Conservation (phyloP, 2,888 invertebrate species). For the Sarcophaga caerulescens region DNA sequence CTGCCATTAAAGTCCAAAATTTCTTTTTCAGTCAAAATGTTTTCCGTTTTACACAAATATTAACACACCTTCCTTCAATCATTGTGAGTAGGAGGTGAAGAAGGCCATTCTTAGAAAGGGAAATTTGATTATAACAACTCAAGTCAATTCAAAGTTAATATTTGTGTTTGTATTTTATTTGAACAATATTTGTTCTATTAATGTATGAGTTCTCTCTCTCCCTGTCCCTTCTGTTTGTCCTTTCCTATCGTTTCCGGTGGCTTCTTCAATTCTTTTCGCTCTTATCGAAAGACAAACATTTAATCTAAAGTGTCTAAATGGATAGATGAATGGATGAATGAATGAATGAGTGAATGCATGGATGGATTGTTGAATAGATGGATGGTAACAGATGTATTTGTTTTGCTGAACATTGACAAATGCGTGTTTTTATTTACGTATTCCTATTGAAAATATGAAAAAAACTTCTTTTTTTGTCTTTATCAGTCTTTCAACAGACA, state of each 20-base stretch:
- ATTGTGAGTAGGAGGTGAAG: no score
- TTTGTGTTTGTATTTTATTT: slow-evolving; percentile 5
- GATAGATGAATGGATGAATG: background rate
- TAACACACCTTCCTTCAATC: no score
- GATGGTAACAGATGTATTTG: slow-evolving; percentile 49
- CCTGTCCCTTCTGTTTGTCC: background rate
- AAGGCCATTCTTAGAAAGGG: background rate
- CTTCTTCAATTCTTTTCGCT: background rate
- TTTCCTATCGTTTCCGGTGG: background rate
- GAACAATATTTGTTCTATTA: slow-evolving; percentile 23
- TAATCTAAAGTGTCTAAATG: slow-evolving; percentile 11
- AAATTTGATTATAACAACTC: slow-evolving; percentile 5
- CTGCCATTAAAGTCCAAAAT: no score
- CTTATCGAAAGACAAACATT: slow-evolving; percentile 3
- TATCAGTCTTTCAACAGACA: slow-evolving; percentile 12
- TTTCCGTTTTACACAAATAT: no score
- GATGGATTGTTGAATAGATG: background rate
- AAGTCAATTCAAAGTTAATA: background rate
- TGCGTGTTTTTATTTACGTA: slow-evolving; percentile 30
- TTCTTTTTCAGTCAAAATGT: no score
- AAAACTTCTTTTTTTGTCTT: background rate
- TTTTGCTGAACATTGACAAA: slow-evolving; percentile 33
- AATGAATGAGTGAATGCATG: background rate
- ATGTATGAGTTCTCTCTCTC: background rate
- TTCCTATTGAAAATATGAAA: slow-evolving; percentile 10